Evolutionary conservation across 2,113 vertebrate genomes (phyloP), one percentile per base, ranked within the genome.

Genomic region (Picathartes gymnocephalus): DNA sequence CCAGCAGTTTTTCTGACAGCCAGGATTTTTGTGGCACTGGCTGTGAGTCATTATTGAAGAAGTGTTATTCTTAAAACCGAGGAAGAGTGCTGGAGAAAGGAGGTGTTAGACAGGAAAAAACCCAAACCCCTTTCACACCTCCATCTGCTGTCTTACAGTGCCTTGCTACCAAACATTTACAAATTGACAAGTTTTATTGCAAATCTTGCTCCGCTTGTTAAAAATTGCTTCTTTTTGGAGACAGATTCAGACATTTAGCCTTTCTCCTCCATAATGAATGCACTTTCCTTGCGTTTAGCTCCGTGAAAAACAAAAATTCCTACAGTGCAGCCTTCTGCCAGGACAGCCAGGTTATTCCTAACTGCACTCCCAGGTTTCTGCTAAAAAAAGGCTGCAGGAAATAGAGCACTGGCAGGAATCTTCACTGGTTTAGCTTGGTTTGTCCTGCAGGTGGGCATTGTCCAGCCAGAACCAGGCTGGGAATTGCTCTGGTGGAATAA

Each of bases 51-150:
- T 85, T 81, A 71, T 24, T 86, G 86, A 50, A 82, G 73, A 81
- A 19, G 50, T 8, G 21, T 82, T 95, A 45, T 91, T 92, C 93
- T 73, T 88, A 51, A 96, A 91, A 35, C 70, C 89, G 66, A 77
- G 90, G 93, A 95, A 39, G 53, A 60, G 53, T 4, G 4, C 61
- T 91, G 69, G n/a, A 37, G 66, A 72, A 86, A 88, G 88, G 33
- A 92, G 87, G 85, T 92, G 92, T 86, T 81, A 91, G 89, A 84
- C 90, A 94, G 93, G 47, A 74, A 81, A 89, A 70, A 88, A 76
- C 45, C 45, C 66, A 15, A 89, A 57, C 13, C 64, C 93, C 87
- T 81, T 66, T 74, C 78, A 81, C 84, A 74, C 81, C 86, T 78
- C 95, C 77, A 30, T 83, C 93, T 95, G 94, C 86, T 85, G 7